phyloP scores from a whole-genome alignment of 2,888 invertebrate species.

The Vesta saturnalis region DNA sequence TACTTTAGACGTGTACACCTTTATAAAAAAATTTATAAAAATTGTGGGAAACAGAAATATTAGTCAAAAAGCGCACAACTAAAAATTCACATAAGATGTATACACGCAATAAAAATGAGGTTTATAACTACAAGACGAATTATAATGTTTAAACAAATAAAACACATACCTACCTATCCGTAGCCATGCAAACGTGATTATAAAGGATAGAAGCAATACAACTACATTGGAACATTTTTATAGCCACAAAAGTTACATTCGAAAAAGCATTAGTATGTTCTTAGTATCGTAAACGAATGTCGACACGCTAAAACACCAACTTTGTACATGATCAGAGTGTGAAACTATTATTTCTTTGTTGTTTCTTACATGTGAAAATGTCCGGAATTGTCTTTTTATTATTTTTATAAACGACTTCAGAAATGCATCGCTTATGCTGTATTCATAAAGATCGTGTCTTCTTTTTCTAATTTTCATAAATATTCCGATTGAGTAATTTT shows the following conservation, averaged over 20 bases:
- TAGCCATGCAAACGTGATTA: constrained; percentile 13
- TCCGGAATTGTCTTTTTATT: constrained; percentile 8
- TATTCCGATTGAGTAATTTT: too few relatives aligned
- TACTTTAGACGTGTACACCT: too few relatives aligned
- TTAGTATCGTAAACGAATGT: constrained; percentile 21
- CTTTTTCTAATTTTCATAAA: not conserved
- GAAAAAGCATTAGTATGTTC: constrained; percentile 26
- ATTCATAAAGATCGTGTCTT: not conserved
- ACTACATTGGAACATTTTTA: constrained; percentile 3
- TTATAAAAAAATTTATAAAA: too few relatives aligned
- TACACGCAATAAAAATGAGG: not conserved
- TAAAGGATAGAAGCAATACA: constrained; percentile 18
- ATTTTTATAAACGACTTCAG: constrained; percentile 12
- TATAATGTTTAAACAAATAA: constrained; percentile 9
- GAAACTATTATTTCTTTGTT: constrained; percentile 17
- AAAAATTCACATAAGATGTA: not conserved
- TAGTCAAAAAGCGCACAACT: not conserved
- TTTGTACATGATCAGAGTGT: constrained; percentile 22
- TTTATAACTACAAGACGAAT: constrained; percentile 12
- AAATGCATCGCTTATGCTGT: too few relatives aligned
- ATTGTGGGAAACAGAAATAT: not conserved
- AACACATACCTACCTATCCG: constrained; percentile 14
- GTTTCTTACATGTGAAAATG: constrained; percentile 10
- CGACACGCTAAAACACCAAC: constrained; percentile 28
- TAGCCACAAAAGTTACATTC: not conserved